Evolutionary conservation across 2,888 invertebrate species (phyloP).

Genomic region (Agriotes lineatus): DNA sequence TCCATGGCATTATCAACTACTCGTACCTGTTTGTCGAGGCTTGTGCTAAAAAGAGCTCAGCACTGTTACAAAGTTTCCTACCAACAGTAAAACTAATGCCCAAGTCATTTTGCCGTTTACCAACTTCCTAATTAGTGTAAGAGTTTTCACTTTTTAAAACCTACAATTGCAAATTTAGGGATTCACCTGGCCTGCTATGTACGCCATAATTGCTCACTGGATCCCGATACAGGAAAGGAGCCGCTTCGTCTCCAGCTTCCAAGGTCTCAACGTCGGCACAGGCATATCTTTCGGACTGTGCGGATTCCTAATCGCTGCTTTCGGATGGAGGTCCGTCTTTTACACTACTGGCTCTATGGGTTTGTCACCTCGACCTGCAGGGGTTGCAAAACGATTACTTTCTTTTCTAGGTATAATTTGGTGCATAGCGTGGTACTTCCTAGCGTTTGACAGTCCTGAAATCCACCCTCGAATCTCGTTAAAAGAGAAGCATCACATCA

Average conservation of each 20-base stretch:
- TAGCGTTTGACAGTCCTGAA: slow-evolving; percentile 77
- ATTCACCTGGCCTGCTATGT: slow-evolving; percentile 83
- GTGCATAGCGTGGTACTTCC: slow-evolving; percentile 77
- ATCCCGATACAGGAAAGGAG: slow-evolving; percentile 79
- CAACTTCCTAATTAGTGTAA: no score
- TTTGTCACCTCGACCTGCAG: slow-evolving; percentile 4
- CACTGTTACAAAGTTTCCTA: no score
- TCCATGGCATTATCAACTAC: no score
- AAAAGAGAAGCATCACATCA: slow-evolving; percentile 75
- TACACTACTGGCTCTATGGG: slow-evolving; percentile 78
- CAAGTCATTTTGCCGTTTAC: no score
- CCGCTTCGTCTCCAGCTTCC: slow-evolving; percentile 81
- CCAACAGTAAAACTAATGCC: no score
- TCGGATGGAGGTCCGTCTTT: slow-evolving; percentile 78
- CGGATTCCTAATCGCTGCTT: slow-evolving; percentile 76
- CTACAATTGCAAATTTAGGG: no score
- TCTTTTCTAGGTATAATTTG: slow-evolving; percentile 66
- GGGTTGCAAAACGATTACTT: no score
- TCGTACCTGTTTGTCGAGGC: no score
- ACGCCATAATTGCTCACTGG: slow-evolving; percentile 79
- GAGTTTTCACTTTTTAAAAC: no score
- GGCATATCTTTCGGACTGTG: slow-evolving; percentile 79
- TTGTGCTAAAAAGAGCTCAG: no score
- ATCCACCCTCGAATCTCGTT: slow-evolving; percentile 77
- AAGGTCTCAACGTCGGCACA: slow-evolving; percentile 82